Conservation (phyloP, 2,888 invertebrate genomes). For the Dorcus hopei region DNA sequence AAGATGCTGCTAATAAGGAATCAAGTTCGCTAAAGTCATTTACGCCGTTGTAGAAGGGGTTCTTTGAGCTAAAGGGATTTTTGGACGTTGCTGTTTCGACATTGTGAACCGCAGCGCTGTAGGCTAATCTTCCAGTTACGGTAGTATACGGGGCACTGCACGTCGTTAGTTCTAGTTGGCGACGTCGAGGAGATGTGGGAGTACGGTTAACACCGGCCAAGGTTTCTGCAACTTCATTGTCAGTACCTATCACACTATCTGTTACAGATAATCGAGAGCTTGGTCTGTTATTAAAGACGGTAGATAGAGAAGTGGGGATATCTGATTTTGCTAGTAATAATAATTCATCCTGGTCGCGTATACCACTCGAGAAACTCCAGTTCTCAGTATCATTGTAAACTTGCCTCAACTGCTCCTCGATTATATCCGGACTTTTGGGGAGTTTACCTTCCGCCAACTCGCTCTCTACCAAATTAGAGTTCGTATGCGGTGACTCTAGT, state of each 20-base stretch:
- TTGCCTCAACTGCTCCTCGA: conserved; percentile 67
- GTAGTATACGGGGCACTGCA: conserved; percentile 63
- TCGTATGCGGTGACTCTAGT: conserved; percentile 61
- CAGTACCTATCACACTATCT: conserved; percentile 59
- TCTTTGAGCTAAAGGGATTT: conserved; percentile 38
- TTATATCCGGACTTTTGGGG: conserved; percentile 63
- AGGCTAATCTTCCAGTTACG: conserved; percentile 62
- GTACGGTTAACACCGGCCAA: conserved; percentile 52
- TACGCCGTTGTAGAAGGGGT: conserved; percentile 46
- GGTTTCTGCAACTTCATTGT: conserved; percentile 63
- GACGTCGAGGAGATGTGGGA: conserved; percentile 57
- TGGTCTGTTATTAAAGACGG: conserved; percentile 50
- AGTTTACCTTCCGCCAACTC: conserved; percentile 57
- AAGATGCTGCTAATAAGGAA: conserved; percentile 52
- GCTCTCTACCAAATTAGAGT: conserved; percentile 54
- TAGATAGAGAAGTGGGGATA: conserved; percentile 50
- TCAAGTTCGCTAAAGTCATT: conserved; percentile 52
- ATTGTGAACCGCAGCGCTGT: conserved; percentile 65
- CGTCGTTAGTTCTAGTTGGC: conserved; percentile 55
- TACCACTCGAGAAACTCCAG: conserved; percentile 68
- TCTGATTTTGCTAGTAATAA: conserved; percentile 52
- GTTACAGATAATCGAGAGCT: conserved; percentile 62
- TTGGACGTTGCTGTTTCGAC: conserved; percentile 52
- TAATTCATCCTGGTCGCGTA: conserved; percentile 61
- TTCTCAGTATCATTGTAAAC: conserved; percentile 61